Evolutionary conservation across 2,113 vertebrate species (phyloP).

Genomic region (Carassius auratus): DNA sequence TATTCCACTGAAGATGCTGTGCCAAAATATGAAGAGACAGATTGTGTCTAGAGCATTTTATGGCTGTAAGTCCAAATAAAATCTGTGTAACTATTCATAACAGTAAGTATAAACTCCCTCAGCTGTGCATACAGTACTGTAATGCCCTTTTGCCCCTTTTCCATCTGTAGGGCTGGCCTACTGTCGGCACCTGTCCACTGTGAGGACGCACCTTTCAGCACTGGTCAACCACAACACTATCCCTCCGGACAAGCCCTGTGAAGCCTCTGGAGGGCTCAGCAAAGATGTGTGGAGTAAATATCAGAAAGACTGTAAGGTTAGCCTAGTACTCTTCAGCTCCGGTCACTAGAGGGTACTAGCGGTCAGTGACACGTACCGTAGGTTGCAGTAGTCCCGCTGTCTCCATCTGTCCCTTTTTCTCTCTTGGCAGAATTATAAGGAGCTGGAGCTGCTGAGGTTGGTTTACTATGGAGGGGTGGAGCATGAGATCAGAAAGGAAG

Average conservation of each 20-base stretch:
- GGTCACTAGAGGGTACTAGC: constrained; percentile 28
- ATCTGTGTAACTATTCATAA: background rate
- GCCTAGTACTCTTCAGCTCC: constrained; percentile 46
- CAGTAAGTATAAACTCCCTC: background rate
- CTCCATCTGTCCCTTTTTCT: background rate
- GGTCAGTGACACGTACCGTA: background rate
- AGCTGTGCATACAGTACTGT: background rate
- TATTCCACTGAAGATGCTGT: constrained; percentile 90
- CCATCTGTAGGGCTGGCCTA: constrained; percentile 90
- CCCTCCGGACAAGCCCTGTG: constrained; percentile 81
- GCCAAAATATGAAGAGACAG: constrained; percentile 97
- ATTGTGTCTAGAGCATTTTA: constrained; percentile 97
- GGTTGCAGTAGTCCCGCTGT: background rate
- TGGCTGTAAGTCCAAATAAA: constrained; percentile 86
- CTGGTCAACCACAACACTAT: constrained; percentile 92
- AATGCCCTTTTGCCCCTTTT: background rate
- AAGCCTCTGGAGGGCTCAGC: constrained; percentile 87
- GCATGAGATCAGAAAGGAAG: constrained; percentile 92
- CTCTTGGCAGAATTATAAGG: constrained; percentile 88
- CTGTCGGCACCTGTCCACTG: constrained; percentile 93
- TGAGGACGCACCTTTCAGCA: constrained; percentile 93
- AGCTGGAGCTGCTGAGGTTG: constrained; percentile 87
- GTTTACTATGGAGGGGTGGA: constrained; percentile 95
- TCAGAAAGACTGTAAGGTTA: constrained; percentile 96
- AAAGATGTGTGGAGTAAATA: constrained; percentile 98